phyloP scores from a whole-genome alignment of 2,797 vertebrate species.

The Garrulus glandarius region DNA sequence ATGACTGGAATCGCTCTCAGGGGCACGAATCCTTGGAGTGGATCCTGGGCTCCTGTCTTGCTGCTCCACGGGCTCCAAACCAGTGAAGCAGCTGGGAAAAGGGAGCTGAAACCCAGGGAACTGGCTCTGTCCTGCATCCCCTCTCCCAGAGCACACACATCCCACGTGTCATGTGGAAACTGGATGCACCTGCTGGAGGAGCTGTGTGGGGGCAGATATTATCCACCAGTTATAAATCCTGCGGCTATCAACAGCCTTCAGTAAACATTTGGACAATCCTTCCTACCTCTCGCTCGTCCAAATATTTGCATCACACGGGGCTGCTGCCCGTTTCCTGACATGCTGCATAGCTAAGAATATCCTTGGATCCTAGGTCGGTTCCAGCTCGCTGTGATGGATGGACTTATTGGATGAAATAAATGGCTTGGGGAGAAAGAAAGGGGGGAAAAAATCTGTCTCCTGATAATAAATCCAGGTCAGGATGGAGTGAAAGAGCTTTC shows the following conservation, averaged over 20 bases:
- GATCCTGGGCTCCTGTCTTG: neutral
- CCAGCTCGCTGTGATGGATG: constrained; percentile 12
- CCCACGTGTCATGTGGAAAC: neutral
- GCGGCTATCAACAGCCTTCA: constrained; percentile 15
- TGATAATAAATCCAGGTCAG: constrained; percentile 19
- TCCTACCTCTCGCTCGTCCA: constrained; percentile 64
- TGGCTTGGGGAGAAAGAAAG: neutral
- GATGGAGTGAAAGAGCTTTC: neutral
- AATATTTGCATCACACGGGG: constrained; percentile 63
- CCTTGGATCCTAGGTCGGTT: neutral
- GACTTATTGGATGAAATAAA: neutral
- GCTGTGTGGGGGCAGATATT: constrained; percentile 6
- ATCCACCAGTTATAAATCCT: constrained; percentile 49
- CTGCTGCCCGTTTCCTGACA: constrained; percentile 55
- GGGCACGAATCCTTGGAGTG: neutral
- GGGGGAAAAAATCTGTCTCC: neutral
- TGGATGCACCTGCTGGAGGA: constrained; percentile 49
- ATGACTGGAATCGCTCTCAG: neutral
- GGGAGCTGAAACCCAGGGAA: neutral
- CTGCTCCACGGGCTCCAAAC: neutral
- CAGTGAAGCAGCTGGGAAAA: neutral
- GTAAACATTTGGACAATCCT: constrained; percentile 70
- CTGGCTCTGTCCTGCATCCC: neutral
- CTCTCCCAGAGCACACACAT: neutral
- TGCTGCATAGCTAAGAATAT: constrained; percentile 24